Evolutionary conservation across 2,888 invertebrate species (phyloP).

Genomic region (Lasioglossum lativentre): DNA sequence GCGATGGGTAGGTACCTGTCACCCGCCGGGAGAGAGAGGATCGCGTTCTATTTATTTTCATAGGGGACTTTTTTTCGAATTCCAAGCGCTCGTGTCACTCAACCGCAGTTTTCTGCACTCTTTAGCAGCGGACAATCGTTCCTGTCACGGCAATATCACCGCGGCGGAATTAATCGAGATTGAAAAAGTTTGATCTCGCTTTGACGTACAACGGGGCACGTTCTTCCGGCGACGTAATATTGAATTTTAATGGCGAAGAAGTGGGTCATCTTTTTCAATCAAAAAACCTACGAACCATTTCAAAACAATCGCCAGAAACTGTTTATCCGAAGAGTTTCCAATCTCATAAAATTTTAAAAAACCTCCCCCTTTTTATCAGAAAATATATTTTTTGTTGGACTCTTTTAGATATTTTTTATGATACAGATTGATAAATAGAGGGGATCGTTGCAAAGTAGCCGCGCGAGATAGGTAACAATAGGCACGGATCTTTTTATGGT

Average conservation of each 20-base stretch:
- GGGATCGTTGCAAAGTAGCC: neutral
- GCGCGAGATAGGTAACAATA: slow-evolving; percentile 10
- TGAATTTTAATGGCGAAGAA: slow-evolving; percentile 71
- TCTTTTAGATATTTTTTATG: neutral
- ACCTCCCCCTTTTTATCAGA: neutral
- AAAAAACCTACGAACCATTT: slow-evolving; percentile 34
- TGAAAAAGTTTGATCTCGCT: slow-evolving; percentile 74
- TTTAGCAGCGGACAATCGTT: slow-evolving; percentile 71
- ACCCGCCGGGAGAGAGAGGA: slow-evolving; percentile 50
- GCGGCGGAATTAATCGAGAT: slow-evolving; percentile 73
- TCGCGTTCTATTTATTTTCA: slow-evolving; percentile 72
- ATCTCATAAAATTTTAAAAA: too few relatives aligned
- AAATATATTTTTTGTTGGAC: neutral
- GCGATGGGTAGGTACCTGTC: slow-evolving; percentile 71
- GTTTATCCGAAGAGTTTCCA: neutral
- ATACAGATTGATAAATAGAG: neutral
- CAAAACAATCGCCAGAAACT: neutral
- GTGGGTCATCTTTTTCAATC: slow-evolving; percentile 67
- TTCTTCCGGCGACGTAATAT: slow-evolving; percentile 71
- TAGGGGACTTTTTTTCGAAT: slow-evolving; percentile 68
- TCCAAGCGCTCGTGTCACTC: slow-evolving; percentile 73
- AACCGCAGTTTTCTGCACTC: slow-evolving; percentile 75
- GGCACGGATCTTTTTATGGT: slow-evolving; percentile 23
- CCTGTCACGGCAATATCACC: slow-evolving; percentile 72
- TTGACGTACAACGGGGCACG: slow-evolving; percentile 68